phyloP scores from a whole-genome alignment of 2,888 invertebrate species.

The Drosophila kanekoi region DNA sequence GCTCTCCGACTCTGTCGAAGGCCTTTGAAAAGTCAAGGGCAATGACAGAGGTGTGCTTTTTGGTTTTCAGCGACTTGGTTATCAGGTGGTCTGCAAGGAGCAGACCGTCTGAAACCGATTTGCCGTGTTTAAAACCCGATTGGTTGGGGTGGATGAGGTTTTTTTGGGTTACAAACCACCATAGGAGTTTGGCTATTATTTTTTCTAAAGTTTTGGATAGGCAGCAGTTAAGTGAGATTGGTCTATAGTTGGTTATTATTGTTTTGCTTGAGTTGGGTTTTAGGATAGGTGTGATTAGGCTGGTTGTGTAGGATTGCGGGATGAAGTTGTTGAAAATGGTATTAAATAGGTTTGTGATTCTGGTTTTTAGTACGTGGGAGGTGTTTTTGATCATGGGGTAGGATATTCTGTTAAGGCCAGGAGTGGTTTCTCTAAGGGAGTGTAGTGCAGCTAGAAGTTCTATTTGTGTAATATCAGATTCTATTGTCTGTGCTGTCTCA shows the following conservation, averaged over 20 bases:
- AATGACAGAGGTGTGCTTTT: conserved; percentile 8
- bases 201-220: background rate
- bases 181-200: background rate
- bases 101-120: conserved; percentile 27
- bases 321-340: too few relatives aligned
- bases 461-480: conserved; percentile 12
- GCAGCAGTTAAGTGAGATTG: conserved; percentile 24
- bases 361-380: conserved; percentile 6
- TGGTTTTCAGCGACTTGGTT: conserved; percentile 5
- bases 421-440: conserved; percentile 6
- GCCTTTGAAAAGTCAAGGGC: conserved; percentile 14
- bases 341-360: conserved; percentile 19
- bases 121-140: conserved; percentile 13
- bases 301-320: too few relatives aligned
- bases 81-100: conserved; percentile 6
- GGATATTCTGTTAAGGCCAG: conserved; percentile 25
- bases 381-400: conserved; percentile 38
- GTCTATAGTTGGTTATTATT: conserved; percentile 22
- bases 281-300: conserved; percentile 11
- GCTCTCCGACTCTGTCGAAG: conserved; percentile 9
- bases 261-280: conserved; percentile 36
- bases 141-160: background rate
- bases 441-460: conserved; percentile 13
- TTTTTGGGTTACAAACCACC: background rate
- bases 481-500: conserved; percentile 11